Base-by-base conservation (phyloP, 1,140 invertebrate species). In the Drosophila mojavensis region DNA sequence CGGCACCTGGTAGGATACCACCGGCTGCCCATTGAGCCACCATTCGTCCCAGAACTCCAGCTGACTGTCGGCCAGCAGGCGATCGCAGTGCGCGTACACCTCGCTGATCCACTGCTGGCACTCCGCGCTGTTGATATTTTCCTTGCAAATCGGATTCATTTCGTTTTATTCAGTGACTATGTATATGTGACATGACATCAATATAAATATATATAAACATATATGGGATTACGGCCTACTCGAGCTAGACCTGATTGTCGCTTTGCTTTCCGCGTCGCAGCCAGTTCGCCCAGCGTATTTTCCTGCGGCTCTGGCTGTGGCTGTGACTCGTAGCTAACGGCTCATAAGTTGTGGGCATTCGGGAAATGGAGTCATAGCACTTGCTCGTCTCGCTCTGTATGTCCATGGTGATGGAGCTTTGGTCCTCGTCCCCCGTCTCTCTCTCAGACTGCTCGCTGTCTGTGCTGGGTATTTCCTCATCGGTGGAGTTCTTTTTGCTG, bases 111-210 rank as follows among this genome's bases (percentile, higher is more conserved):
- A 86, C 1, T 55, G 15, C 62, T 81, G 75, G 58, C 82, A 86
- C 39, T 78, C 76, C 5, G 4, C 28, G n/a, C 79, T 62, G 0
- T 64, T 28, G 9, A 79, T 64, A 36, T 75, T 59, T 7, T 62
- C n/a, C 41, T 43, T 64, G 68, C 83, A 88, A n/a, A 45, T 67
- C 6, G 72, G 69, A 80, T 82, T 82, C 83, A 88, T 79, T 58
- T 26, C 66, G 6, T 4, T 7, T 24, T 47, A 17, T 36, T 30
- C 26, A 17, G 20, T 28, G 51, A 54, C 4, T 39, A 36, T 43
- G 7, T 3, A 47, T 6, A 45, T 45, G 5, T 17, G n/a, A 15
- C 3, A 17, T 47, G 15, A 0, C 17, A 47, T 2, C 15, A 11
- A 39, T 11, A 13, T 11, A 39, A 39, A 39, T 39, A 13, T 43